Percentiles rank a stretch among this genome's conserved stretches.
Evolutionary conservation across 2,888 invertebrate genomes (phyloP).

Genomic region (Taenaris catops): DNA sequence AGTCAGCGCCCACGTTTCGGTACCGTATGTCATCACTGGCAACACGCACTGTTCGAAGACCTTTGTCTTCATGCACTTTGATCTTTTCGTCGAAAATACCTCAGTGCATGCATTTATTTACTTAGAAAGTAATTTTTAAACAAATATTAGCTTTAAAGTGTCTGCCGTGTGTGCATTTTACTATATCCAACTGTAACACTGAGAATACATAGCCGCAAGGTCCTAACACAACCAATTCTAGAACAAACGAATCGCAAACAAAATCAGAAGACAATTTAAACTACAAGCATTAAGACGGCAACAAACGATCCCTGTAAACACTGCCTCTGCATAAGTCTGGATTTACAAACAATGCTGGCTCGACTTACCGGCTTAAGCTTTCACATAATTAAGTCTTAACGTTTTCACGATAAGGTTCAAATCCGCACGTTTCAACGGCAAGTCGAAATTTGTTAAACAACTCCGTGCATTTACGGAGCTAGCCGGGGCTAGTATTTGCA

Average conservation of each 20-base stretch:
- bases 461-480: constrained; percentile 57
- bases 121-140: no score
- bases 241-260: constrained; percentile 29
- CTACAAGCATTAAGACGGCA: constrained; percentile 58
- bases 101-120: no score
- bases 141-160: no score
- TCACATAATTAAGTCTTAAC: constrained; percentile 20
- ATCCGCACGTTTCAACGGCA: constrained; percentile 4
- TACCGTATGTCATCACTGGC: no score
- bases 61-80: no score
- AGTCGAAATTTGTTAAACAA: constrained; percentile 29
- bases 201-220: no score
- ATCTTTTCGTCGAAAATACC: no score
- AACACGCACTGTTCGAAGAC: no score
- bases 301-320: constrained; percentile 65
- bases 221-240: not conserved
- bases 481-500: constrained; percentile 59
- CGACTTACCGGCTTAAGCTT: constrained; percentile 36
- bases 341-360: constrained; percentile 60
- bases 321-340: constrained; percentile 62
- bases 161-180: no score
- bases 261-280: constrained; percentile 50
- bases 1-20: no score
- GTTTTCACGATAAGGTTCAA: constrained; percentile 17
- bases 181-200: no score